Evolutionary conservation across 30 jellyfish, hydroid and myxozoan genomes (phyloP).

Genomic region (Phacellophora camtschatica): DNA sequence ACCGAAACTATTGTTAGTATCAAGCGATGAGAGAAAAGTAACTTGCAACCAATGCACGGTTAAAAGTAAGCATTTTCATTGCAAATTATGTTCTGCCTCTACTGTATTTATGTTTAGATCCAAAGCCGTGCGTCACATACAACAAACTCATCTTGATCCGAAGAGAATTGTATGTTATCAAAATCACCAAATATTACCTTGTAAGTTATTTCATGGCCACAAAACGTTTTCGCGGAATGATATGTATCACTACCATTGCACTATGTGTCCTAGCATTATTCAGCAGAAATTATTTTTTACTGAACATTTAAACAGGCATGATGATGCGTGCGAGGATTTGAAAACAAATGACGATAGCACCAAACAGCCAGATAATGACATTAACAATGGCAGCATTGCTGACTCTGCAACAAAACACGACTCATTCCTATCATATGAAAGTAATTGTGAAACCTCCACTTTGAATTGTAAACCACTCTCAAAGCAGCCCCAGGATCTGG

Average conservation of each 20-base stretch:
- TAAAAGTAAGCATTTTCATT: background rate
- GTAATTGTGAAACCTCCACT: too few species aligned
- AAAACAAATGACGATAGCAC: background rate
- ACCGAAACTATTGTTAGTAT: too few species aligned
- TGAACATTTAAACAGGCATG: background rate
- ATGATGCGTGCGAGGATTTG: too few species aligned
- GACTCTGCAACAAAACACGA: too few species aligned
- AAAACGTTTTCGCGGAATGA: background rate
- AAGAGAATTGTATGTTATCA: background rate
- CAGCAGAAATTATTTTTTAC: background rate
- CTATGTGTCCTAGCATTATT: background rate
- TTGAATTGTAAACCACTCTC: too few species aligned
- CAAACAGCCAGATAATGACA: background rate
- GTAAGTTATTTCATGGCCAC: background rate
- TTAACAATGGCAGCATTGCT: background rate
- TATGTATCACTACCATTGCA: conserved; percentile 2
- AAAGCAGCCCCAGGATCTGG: too few species aligned
- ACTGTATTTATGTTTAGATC: background rate
- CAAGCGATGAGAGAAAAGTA: too few species aligned
- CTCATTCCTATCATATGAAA: too few species aligned
- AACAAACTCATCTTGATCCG: background rate
- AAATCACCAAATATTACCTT: background rate
- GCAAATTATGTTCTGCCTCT: background rate
- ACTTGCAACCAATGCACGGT: too few species aligned
- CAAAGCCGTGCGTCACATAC: background rate